Conservation (phyloP, 2,113 vertebrate species). For the Saguinus imperator region DNA sequence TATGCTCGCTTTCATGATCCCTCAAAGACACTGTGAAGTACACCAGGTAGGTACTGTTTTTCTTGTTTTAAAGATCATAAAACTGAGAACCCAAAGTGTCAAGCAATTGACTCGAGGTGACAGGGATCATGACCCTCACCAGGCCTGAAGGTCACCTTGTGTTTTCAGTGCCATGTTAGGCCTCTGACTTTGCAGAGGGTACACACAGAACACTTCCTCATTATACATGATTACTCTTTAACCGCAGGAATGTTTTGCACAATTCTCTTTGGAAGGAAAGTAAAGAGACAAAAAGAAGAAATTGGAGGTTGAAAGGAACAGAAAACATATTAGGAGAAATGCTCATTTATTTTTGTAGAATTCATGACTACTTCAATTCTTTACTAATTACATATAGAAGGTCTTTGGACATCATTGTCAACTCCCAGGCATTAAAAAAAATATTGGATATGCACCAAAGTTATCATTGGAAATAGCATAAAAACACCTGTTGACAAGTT, state of each 20-base stretch:
- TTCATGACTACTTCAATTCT: neutral
- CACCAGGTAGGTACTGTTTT: neutral
- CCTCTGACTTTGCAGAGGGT: neutral
- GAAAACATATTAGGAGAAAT: neutral
- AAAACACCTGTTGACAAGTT: neutral
- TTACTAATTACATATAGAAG: neutral
- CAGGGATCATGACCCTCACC: neutral
- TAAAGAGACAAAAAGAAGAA: neutral
- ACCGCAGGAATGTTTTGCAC: neutral
- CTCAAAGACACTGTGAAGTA: neutral
- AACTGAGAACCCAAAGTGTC: neutral
- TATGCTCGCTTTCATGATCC: neutral
- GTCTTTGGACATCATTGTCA: neutral
- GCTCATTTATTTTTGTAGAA: neutral
- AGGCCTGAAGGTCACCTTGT: neutral
- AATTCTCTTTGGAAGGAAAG: neutral
- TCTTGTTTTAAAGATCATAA: slow-evolving; percentile 1
- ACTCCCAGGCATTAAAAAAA: neutral
- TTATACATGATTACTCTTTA: neutral
- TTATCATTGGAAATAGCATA: neutral
- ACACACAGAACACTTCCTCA: neutral
- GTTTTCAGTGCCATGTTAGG: neutral
- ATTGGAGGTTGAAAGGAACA: neutral
- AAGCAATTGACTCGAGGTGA: neutral
- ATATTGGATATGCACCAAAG: neutral